Conservation (phyloP, 2,797 vertebrate species). For the Eleutherodactylus coqui region DNA sequence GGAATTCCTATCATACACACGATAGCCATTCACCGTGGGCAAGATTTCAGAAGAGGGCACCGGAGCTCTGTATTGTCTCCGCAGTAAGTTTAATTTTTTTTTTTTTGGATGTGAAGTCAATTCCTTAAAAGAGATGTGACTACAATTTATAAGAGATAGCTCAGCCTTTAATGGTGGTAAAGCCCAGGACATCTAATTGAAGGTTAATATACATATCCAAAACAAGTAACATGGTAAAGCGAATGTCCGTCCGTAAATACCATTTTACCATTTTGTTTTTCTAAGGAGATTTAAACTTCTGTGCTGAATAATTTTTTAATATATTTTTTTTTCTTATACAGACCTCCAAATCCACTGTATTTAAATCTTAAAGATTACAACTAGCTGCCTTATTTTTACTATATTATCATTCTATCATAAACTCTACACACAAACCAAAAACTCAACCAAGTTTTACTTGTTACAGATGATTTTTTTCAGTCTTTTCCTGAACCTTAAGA, state of each 20-base stretch:
- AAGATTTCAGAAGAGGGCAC: constrained; percentile 67
- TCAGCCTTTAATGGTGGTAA: background rate
- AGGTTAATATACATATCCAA: background rate
- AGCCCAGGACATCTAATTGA: background rate
- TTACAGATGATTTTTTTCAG: background rate
- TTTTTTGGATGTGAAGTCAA: background rate
- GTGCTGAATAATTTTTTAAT: too few relatives aligned
- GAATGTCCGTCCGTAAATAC: background rate
- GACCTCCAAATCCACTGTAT: too few relatives aligned
- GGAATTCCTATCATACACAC: constrained; percentile 71
- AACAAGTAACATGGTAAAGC: background rate
- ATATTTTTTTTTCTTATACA: too few relatives aligned
- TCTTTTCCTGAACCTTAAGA: background rate
- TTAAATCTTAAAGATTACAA: too few relatives aligned
- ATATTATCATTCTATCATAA: background rate
- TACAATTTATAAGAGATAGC: background rate
- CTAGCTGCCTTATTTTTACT: too few relatives aligned
- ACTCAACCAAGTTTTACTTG: background rate
- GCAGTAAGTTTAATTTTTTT: constrained; percentile 55
- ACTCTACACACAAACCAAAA: background rate
- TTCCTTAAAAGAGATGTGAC: background rate
- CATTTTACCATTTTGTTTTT: too few relatives aligned
- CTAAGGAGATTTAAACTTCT: too few relatives aligned
- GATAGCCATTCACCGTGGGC: constrained; percentile 70
- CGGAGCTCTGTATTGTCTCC: constrained; percentile 63